phyloP scores from a whole-genome alignment of 2,797 vertebrate species.

The Leptodactylus fallax region DNA sequence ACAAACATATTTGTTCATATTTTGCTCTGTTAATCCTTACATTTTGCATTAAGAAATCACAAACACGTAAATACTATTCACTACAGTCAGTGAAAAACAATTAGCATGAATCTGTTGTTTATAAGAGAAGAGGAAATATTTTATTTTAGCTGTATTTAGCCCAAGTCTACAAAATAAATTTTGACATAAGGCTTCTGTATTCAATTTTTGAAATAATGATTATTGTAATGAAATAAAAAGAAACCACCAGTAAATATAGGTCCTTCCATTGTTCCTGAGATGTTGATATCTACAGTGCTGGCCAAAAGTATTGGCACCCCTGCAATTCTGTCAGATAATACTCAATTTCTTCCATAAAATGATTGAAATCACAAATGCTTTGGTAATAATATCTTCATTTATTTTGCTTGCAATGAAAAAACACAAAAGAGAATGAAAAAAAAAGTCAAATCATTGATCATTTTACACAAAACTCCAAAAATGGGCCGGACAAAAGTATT shows the following conservation, averaged over 20 bases:
- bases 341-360: no score
- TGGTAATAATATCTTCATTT: no score
- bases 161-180: neutral
- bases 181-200: neutral
- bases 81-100: neutral
- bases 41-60: neutral
- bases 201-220: neutral
- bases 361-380: no score
- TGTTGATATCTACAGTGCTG: no score
- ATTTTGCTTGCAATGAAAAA: no score
- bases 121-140: neutral
- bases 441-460: no score
- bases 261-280: no score
- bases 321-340: no score
- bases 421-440: no score
- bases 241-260: neutral
- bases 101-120: neutral
- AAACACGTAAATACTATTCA: neutral
- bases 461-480: no score
- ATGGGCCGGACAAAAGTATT: no score
- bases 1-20: conserved; percentile 28
- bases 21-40: neutral
- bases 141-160: neutral
- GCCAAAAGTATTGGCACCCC: no score
- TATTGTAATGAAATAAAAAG: neutral